Evolutionary conservation across 30 jellyfish, hydroid and myxozoan species (phyloP).

Genomic region (Aurelia aurita complex sp. Pacific): DNA sequence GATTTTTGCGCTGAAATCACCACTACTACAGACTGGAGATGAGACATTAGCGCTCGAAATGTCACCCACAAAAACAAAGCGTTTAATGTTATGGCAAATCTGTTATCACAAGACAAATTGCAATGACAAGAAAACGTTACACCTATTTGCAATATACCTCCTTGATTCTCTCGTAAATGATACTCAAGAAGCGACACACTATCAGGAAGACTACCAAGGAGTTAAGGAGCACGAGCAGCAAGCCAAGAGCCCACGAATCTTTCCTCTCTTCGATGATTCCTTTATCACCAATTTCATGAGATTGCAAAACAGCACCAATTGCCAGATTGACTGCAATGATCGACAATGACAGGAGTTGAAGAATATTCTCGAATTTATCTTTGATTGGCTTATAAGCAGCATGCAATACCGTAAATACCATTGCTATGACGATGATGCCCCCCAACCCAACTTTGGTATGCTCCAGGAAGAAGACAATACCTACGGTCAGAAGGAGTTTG

Average conservation of each 20-base stretch:
- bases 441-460: constrained; percentile 22
- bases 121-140: neutral
- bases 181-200: constrained; percentile 6
- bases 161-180: neutral
- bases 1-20: no score
- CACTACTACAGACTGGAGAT: no score
- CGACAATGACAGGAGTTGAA: constrained; percentile 41
- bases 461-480: constrained; percentile 23
- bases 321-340: constrained; percentile 35
- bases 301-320: constrained; percentile 32
- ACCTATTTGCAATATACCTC: neutral
- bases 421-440: constrained; percentile 15
- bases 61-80: no score
- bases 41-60: no score
- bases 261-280: neutral
- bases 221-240: constrained; percentile 8
- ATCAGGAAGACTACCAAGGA: constrained; percentile 8
- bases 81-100: no score
- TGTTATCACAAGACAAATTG: no score
- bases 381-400: constrained; percentile 38
- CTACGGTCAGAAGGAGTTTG: constrained; percentile 50
- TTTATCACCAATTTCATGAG: neutral
- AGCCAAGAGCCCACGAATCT: constrained; percentile 21
- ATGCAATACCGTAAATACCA: constrained; percentile 30
- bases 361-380: constrained; percentile 26